These are phyloP conservation scores for Morbakka virulenta DNA, from an alignment of 30 jellyfish, hydroid and myxozoan genomes.

Conservation along the genomic window DNA sequence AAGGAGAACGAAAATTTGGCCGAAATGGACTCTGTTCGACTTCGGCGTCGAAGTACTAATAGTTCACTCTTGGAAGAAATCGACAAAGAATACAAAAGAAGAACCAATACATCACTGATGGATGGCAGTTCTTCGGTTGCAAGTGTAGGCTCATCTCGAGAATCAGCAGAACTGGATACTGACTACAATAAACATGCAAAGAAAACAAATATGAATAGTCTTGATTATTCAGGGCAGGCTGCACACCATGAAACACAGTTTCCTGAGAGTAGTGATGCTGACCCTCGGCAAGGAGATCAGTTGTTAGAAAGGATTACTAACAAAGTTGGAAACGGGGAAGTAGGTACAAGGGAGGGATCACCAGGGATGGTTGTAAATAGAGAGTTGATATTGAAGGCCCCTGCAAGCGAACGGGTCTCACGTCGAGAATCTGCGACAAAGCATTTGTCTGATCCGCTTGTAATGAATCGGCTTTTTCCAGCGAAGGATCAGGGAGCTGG, in stretches of 20 bases:
- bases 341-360: conserved; percentile 3
- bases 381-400: background rate
- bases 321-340: conserved; percentile 1
- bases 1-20: background rate
- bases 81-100: conserved; percentile 44
- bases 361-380: background rate
- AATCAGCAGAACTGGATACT: too few species aligned
- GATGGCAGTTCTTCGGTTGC: too few species aligned
- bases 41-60: conserved; percentile 13
- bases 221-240: too few species aligned
- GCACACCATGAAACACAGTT: too few species aligned
- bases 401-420: conserved; percentile 42
- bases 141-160: too few species aligned
- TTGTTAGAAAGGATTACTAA: too few species aligned
- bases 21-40: background rate
- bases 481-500: conserved; percentile 34
- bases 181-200: too few species aligned
- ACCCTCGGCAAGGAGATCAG: too few species aligned
- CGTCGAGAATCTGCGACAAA: conserved; percentile 56
- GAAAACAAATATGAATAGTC: too few species aligned
- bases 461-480: conserved; percentile 34
- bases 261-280: too few species aligned
- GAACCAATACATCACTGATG: too few species aligned
- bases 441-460: conserved; percentile 76
- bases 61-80: conserved; percentile 53